Percentiles rank a stretch among this genome's conserved stretches.
phyloP scores from a whole-genome alignment of 1,140 invertebrate genomes.

The Tetragnatha versicolor region DNA sequence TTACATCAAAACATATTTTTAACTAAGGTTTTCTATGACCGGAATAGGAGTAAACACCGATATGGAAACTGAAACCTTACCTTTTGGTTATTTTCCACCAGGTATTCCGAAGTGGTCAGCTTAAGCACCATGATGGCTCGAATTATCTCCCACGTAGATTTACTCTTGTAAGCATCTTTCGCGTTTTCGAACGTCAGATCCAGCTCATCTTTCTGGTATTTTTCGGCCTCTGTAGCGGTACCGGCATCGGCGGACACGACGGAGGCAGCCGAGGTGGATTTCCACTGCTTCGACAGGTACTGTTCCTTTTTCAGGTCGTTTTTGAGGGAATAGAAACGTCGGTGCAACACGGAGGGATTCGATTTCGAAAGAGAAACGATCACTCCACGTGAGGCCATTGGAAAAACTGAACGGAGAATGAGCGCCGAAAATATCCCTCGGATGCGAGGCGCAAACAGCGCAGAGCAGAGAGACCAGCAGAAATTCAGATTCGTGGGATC shows the following conservation, averaged over 20 bases:
- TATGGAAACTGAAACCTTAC: constrained; percentile 69
- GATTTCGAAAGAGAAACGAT: constrained; percentile 8
- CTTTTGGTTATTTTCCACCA: constrained; percentile 95
- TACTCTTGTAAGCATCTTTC: constrained; percentile 81
- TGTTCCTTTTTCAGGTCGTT: constrained; percentile 14
- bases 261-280: constrained; percentile 17
- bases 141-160: constrained; percentile 91
- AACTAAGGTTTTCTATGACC: no score
- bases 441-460: no score
- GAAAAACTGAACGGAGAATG: not conserved
- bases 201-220: constrained; percentile 71
- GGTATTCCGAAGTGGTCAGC: constrained; percentile 85
- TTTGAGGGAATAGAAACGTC: not conserved
- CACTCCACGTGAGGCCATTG: not conserved
- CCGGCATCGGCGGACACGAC: not conserved
- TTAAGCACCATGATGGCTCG: constrained; percentile 92
- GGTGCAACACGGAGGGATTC: not conserved
- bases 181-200: constrained; percentile 80
- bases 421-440: no score
- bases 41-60: not conserved
- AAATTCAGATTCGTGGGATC: no score
- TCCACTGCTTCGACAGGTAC: not conserved
- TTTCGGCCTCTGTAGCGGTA: not conserved
- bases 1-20: no score
- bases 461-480: no score